A percentile compares a stretch with the other conserved stretches of the same genome.
Evolutionary conservation across 2,113 vertebrate species (phyloP).

Genomic region (Pogonocichla stellata): DNA sequence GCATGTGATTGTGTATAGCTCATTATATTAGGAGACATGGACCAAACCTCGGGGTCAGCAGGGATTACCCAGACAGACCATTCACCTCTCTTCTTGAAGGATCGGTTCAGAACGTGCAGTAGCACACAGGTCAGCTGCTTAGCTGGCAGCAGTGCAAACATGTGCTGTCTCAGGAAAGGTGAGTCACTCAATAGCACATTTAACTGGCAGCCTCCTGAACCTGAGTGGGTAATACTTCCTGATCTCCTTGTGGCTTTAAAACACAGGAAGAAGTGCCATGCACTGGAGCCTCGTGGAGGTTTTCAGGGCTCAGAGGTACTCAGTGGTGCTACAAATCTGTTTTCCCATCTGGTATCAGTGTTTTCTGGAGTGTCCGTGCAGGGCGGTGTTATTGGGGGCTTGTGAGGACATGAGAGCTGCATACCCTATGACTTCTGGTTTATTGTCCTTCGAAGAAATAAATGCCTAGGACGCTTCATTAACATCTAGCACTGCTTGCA

Average conservation of each 20-base stretch:
- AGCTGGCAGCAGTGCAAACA: background rate
- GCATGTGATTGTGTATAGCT: background rate
- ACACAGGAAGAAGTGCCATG: accelerated
- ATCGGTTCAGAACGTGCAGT: background rate
- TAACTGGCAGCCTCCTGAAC: background rate
- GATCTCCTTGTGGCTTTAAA: background rate
- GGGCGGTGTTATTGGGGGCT: background rate
- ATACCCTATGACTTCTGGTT: background rate
- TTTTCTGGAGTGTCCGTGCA: background rate
- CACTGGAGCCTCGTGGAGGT: background rate
- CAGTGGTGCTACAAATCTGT: background rate
- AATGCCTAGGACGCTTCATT: background rate
- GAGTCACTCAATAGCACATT: background rate
- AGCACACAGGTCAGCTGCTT: background rate
- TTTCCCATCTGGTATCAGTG: background rate
- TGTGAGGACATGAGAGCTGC: background rate
- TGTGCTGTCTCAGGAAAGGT: background rate
- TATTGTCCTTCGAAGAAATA: background rate
- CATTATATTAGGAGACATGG: background rate
- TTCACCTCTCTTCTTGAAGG: background rate
- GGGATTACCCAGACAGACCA: background rate
- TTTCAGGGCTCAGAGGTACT: background rate
- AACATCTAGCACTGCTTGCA: background rate
- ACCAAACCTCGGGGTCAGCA: background rate
- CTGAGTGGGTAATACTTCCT: background rate